phyloP scores from a whole-genome alignment of 2,113 vertebrate genomes.

The Hyperopisus bebe region DNA sequence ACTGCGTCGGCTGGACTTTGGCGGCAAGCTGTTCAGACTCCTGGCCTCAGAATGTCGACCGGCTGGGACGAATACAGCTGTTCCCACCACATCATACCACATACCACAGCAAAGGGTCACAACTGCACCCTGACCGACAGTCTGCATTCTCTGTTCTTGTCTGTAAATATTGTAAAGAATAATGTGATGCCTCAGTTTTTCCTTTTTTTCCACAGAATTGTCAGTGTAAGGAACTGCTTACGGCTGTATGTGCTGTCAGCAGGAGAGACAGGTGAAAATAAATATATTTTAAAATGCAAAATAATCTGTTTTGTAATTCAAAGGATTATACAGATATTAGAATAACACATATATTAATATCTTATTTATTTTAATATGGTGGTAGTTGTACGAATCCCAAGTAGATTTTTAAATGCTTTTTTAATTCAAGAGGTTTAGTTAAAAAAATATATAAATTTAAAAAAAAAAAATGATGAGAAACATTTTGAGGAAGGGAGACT shows the following conservation, averaged over 20 bases:
- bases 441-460: slow-evolving; percentile 5
- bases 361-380: slow-evolving; percentile 87
- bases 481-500: slow-evolving; percentile 33
- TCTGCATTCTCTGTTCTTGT: slow-evolving; percentile 20
- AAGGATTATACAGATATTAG: slow-evolving; percentile 38
- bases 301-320: slow-evolving; percentile 10
- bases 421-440: slow-evolving; percentile 33
- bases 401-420: slow-evolving; percentile 44
- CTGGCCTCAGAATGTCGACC: background rate
- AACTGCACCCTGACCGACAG: background rate
- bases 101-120: background rate
- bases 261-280: slow-evolving; percentile 22
- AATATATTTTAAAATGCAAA: slow-evolving; percentile 29
- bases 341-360: slow-evolving; percentile 55
- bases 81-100: background rate
- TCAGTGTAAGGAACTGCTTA: slow-evolving; percentile 37
- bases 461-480: slow-evolving; percentile 24
- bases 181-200: slow-evolving; percentile 33
- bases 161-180: slow-evolving; percentile 48
- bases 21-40: background rate
- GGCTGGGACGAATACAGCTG: background rate
- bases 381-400: slow-evolving; percentile 66
- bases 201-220: slow-evolving; percentile 25
- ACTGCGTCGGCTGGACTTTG: background rate
- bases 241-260: slow-evolving; percentile 37